phyloP scores from a whole-genome alignment of 2,888 invertebrate species.

The Apamea epomidion region DNA sequence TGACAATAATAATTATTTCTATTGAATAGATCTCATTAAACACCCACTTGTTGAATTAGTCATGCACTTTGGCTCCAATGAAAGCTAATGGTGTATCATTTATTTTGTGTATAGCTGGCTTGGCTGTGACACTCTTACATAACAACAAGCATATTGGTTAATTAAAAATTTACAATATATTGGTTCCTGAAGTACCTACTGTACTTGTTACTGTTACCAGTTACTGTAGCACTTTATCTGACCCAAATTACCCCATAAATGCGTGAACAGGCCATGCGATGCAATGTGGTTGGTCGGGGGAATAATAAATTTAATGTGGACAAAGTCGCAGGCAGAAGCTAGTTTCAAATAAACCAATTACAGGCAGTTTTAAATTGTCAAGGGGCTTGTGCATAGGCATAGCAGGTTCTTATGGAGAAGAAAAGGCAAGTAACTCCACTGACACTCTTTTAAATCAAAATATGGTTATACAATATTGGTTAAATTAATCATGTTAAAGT shows the following conservation, averaged over 20 bases:
- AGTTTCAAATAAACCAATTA: background rate
- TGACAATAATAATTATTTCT: background rate
- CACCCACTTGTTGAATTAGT: conserved; percentile 9
- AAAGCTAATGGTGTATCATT: background rate
- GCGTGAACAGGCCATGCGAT: background rate
- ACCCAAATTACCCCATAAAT: background rate
- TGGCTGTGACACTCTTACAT: background rate
- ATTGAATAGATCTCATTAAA: conserved; percentile 16
- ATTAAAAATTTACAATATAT: background rate
- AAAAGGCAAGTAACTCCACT: background rate
- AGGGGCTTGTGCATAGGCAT: background rate
- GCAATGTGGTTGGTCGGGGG: background rate
- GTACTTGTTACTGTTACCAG: background rate
- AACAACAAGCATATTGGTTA: background rate
- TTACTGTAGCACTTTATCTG: background rate
- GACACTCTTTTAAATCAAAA: background rate
- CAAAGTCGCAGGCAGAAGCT: background rate
- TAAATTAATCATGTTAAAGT: background rate
- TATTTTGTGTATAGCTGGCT: background rate
- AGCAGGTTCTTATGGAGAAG: background rate
- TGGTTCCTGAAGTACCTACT: background rate
- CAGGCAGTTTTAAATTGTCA: background rate
- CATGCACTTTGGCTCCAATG: background rate
- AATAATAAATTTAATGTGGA: background rate
- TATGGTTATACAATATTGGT: background rate